A percentile compares a stretch with the other conserved stretches of the same genome.
Conservation (phyloP, 2,888 invertebrate species). For the Lasioglossum calceatum region DNA sequence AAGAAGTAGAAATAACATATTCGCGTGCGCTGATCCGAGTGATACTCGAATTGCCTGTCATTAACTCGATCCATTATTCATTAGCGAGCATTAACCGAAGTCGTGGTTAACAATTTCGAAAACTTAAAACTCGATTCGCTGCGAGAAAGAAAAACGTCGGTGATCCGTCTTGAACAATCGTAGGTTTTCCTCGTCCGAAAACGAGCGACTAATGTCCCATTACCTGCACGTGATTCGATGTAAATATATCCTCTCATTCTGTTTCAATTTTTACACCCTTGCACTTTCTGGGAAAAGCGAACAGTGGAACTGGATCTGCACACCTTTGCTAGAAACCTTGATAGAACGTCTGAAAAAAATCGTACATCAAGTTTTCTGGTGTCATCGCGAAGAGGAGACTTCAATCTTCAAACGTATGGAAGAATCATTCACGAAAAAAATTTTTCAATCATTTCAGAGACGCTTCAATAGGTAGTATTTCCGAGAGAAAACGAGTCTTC, state of each 20-base stretch:
- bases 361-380: no score
- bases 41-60: conserved; percentile 5
- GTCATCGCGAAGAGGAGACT: no score
- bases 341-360: no score
- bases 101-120: background rate
- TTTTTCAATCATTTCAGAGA: no score
- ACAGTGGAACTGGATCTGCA: background rate
- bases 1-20: background rate
- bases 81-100: background rate
- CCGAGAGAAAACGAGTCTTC: no score
- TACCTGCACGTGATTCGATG: background rate
- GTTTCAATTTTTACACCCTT: background rate
- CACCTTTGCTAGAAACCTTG: background rate
- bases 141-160: background rate
- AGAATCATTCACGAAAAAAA: no score
- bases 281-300: background rate
- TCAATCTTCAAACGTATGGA: no score
- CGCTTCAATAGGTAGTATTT: no score
- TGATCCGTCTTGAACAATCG: background rate
- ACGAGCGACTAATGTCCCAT: background rate
- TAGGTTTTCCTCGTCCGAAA: background rate
- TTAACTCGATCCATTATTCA: background rate
- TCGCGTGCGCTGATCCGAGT: background rate
- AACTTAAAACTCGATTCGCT: background rate
- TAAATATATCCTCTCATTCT: background rate